Evolutionary conservation across 2,888 invertebrate species (phyloP), one percentile per base, ranked within the genome.

Genomic region (Microplitis deprimator): DNA sequence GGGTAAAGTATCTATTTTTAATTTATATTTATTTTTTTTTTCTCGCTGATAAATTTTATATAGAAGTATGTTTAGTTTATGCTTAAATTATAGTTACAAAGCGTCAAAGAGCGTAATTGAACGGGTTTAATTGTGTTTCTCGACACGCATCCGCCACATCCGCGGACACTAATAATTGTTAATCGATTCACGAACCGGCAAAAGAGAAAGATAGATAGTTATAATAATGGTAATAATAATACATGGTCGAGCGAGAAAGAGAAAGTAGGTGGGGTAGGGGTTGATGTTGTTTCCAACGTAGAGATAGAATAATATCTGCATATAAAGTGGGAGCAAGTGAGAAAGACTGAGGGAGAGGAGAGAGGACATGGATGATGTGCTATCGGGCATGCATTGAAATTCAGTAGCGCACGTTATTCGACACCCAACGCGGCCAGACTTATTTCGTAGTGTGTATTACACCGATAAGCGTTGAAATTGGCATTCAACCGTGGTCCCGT

Each of bases 1-100:
- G 97, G 95, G 98, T 98, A 93, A 95, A 96, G 92, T 82, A 75
- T 77, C 79, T 59, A 20, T 6, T 13, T 17, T 5, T 65, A 65
- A 20, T 8, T 17, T 17, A 17, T 17, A 17, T 17, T 17, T 17
- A 17, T 17, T 17, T 17, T 20, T 20, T 29, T 29, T 29, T 29
- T 29, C 3, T 29, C 29, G 29, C 29, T 3, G 3, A 29, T 29
- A 29, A 29, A 29, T 29, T 29, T 29, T 29, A 29, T 1, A 29
- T 59, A 50, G 20, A 38, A n/a, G 38, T n/a, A n/a, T 71, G 61
- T 71, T 65, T 65, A 65, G 38, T 13, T 20, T 13, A 65, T 20
- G 65, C 50, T 65, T 20, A 13, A 65, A 65, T 65, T 65, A 65
- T 38, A 29, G 65, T 65, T 29, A 65, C 65, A 20, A 60, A 7